Base-by-base conservation (phyloP, 2,888 invertebrate species). In the Drosophila sordidula region DNA sequence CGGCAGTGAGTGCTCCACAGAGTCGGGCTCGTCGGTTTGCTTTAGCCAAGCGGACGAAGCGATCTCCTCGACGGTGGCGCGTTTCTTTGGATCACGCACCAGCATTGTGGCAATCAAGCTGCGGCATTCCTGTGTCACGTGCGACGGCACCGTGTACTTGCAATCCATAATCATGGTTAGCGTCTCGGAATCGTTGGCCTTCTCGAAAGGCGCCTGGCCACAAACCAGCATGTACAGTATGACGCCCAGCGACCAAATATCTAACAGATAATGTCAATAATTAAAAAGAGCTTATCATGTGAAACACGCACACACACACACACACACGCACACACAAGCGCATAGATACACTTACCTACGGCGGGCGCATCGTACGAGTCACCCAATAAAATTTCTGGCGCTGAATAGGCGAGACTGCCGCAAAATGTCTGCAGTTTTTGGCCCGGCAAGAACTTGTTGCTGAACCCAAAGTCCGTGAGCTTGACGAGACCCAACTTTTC, bases 151-250 rank as follows among this genome's bases (percentile, higher is more conserved):
- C 64, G 96, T 95, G 92, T 98, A 99, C 93, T 98, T 98, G 93
- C 99, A 99, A 93, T 99, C 99, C 97, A 99, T 98, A 79, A 99
- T 99, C 97, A 98, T 99, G 32, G 98, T 99, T 58, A 99, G 93
- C 0, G 99, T 99, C 94, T 99, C 99, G 89, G 98, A 98, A 93
- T 99, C 99, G 93, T 99, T 99, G 32, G 99, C 98, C 93, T 99
- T 99, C 93, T 99, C 98, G 92, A 99, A 99, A 6, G 99, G 99
- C 36, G 99, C 96, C 91, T 97, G 96, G 6, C 99, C 99, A 92
- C 98, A 98, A 5, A 99, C 99, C 89, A 99, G 94, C 99, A 99
- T 99, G 93, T 97, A 99, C 45, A 99, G 93, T 90, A 99, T 99
- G 14, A 99, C 99, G 63, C 99, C 99, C 63, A 99, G 94, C 6